Conservation (phyloP, 2,888 invertebrate genomes). For the Ectemnius continuus region DNA sequence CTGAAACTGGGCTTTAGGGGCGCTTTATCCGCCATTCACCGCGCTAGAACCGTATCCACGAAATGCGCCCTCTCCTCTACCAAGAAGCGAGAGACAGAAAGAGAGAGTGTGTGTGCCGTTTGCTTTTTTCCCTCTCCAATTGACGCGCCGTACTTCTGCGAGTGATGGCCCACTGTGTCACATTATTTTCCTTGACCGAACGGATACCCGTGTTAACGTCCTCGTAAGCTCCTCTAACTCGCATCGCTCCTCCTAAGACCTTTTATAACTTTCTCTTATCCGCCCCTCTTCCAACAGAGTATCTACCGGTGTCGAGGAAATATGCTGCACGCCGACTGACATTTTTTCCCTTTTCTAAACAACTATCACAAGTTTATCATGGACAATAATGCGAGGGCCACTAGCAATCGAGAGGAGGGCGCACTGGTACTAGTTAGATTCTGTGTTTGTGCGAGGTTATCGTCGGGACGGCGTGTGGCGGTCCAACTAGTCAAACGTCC, state of each 20-base stretch:
- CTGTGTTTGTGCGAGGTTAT: neutral
- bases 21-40: conserved; percentile 53
- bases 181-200: conserved; percentile 5
- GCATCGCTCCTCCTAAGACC: neutral
- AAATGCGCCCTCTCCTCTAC: conserved; percentile 33
- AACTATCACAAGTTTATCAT: too few species aligned
- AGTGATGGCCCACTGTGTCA: conserved; percentile 26
- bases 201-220: neutral
- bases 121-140: conserved; percentile 13
- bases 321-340: too few species aligned
- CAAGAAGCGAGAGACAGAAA: conserved; percentile 9
- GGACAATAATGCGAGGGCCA: too few species aligned
- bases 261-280: neutral
- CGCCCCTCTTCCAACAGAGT: neutral
- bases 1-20: conserved; percentile 69
- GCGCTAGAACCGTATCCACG: conserved; percentile 29
- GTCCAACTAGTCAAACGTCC: conserved; percentile 50
- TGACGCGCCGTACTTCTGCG: conserved; percentile 20
- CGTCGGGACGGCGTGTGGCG: conserved; percentile 13
- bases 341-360: too few species aligned
- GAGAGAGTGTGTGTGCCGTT: conserved; percentile 20
- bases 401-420: too few species aligned
- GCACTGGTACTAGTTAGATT: too few species aligned
- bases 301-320: too few species aligned
- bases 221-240: conserved; percentile 6